A percentile compares a stretch with the other conserved stretches of the same genome.
Evolutionary conservation across 2,888 invertebrate genomes (phyloP).

Genomic region (Lepidocyrtoides sp.): DNA sequence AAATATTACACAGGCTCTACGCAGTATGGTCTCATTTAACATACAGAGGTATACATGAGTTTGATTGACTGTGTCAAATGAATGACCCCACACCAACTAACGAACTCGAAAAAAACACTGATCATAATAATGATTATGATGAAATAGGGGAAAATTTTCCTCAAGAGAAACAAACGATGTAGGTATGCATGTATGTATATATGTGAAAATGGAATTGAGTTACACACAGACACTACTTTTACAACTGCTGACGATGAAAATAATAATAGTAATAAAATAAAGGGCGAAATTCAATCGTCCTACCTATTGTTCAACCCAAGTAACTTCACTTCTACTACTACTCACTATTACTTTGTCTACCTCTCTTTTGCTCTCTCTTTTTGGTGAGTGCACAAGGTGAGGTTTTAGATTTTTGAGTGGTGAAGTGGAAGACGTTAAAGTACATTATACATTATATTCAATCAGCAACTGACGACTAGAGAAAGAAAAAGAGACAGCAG

Average conservation of each 20-base stretch:
- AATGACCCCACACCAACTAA: not conserved
- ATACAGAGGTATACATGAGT: too few relatives aligned
- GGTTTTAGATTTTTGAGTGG: conserved; percentile 2
- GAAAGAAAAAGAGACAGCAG: conserved; percentile 6
- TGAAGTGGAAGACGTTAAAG: conserved; percentile 51
- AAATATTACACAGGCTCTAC: too few relatives aligned
- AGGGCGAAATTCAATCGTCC: conserved; percentile 3
- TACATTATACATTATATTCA: conserved; percentile 47
- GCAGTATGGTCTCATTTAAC: too few relatives aligned
- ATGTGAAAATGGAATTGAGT: not conserved
- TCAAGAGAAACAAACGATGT: conserved; percentile 31
- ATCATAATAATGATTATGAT: conserved; percentile 31
- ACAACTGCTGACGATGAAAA: not conserved
- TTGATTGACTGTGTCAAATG: too few relatives aligned
- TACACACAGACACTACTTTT: not conserved
- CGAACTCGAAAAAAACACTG: conserved; percentile 2
- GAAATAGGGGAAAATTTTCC: conserved; percentile 23
- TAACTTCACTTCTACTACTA: not conserved
- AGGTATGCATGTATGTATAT: too few relatives aligned
- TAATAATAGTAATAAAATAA: too few relatives aligned
- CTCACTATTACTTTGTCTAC: not conserved
- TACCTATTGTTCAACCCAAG: conserved; percentile 11
- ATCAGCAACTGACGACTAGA: conserved; percentile 27
- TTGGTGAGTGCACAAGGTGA: not conserved
- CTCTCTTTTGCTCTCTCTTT: too few relatives aligned